Conservation (phyloP, 2,888 invertebrate genomes). For the Agapostemon virescens region DNA sequence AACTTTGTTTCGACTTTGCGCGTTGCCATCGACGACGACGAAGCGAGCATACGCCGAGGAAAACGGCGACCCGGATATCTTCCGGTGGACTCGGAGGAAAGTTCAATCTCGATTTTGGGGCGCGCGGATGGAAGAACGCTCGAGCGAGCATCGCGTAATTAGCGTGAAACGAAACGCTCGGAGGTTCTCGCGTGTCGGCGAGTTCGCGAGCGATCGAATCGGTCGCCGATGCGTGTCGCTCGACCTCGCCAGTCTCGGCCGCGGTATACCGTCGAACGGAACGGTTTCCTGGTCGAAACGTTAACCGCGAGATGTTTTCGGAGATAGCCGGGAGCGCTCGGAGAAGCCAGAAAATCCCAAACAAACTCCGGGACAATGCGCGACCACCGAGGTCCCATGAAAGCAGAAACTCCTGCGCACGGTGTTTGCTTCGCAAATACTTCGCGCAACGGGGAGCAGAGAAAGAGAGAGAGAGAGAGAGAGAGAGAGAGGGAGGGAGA, state of each 20-base stretch:
- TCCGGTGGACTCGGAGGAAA: slow-evolving; percentile 46
- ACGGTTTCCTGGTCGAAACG: neutral
- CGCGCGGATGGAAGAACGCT: slow-evolving; percentile 30
- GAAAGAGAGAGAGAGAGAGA: no score
- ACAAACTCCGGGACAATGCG: neutral
- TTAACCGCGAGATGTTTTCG: neutral
- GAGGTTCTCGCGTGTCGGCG: neutral
- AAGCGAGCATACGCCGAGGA: slow-evolving; percentile 1
- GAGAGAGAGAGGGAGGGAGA: no score
- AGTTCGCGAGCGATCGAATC: slow-evolving; percentile 15
- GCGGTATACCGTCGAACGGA: neutral
- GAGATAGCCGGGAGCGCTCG: neutral
- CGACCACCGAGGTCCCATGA: neutral
- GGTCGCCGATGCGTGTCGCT: neutral
- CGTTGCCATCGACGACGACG: neutral
- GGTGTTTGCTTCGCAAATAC: neutral
- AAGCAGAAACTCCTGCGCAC: neutral
- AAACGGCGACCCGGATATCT: slow-evolving; percentile 32
- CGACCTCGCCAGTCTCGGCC: neutral
- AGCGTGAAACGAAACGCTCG: slow-evolving; percentile 41
- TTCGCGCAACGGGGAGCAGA: neutral
- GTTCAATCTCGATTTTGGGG: slow-evolving; percentile 33
- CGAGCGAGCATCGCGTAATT: slow-evolving; percentile 35
- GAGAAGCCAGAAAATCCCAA: neutral
- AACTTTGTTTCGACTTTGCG: no score